phyloP scores from a whole-genome alignment of 2,113 vertebrate species.

The Perognathus longimembris region DNA sequence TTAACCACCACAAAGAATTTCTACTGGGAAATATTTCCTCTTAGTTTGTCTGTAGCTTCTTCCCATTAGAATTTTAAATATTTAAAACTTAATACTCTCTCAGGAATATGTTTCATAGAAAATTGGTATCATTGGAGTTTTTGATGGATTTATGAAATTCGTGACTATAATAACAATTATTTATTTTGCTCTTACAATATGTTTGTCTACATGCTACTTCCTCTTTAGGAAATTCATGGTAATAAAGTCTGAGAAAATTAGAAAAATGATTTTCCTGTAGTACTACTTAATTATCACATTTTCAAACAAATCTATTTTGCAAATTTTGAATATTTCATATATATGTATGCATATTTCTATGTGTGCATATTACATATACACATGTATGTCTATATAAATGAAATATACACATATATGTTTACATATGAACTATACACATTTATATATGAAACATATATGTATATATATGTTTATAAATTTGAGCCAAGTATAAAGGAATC shows the following conservation, averaged over 20 bases:
- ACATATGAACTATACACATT: too few species aligned
- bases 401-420: too few species aligned
- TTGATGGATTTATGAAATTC: slow-evolving; percentile 30
- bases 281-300: neutral
- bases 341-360: neutral
- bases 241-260: slow-evolving; percentile 19
- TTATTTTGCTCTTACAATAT: neutral
- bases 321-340: slow-evolving; percentile 7
- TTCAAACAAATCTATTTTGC: slow-evolving; percentile 28
- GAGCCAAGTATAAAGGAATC: neutral
- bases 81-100: neutral
- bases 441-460: neutral
- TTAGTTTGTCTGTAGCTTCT: neutral
- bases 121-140: neutral
- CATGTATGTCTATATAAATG: too few species aligned
- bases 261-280: neutral
- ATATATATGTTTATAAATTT: neutral
- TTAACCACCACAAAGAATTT: neutral
- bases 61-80: slow-evolving; percentile 39
- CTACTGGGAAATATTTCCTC: neutral
- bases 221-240: slow-evolving; percentile 28
- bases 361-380: too few species aligned
- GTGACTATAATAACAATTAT: slow-evolving; percentile 11
- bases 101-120: slow-evolving; percentile 23
- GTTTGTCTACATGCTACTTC: neutral